Evolutionary conservation across 2,888 invertebrate species (phyloP).

Genomic region (Frankliniella intonsa): DNA sequence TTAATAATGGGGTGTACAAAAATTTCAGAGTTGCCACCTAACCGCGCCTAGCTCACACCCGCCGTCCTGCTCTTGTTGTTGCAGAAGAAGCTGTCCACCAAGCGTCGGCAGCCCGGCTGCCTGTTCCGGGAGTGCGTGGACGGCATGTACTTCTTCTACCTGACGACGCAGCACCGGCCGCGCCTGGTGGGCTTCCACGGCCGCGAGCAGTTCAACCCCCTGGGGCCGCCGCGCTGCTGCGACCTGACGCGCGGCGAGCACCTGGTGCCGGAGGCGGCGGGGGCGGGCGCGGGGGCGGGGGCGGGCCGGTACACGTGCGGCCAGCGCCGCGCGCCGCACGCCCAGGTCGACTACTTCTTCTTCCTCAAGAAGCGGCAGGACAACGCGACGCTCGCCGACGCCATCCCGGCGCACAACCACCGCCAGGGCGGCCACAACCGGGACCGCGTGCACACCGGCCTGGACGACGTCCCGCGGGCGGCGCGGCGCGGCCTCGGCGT

Average conservation of each 20-base stretch:
- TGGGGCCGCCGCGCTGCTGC: constrained; percentile 1
- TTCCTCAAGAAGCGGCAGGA: constrained; percentile 10
- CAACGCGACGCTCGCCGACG: constrained; percentile 4
- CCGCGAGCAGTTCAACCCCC: constrained; percentile 11
- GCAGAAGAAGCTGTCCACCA: neutral
- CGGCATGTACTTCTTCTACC: constrained; percentile 22
- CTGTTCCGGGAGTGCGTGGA: constrained; percentile 23
- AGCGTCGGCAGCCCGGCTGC: constrained; percentile 1
- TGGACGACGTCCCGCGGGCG: neutral
- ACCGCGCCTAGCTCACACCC: no score
- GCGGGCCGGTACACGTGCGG: neutral
- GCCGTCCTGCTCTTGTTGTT: neutral
- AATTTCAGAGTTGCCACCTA: no score
- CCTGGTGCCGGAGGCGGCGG: constrained; percentile 11
- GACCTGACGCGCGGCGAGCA: constrained; percentile 11
- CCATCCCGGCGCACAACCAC: constrained; percentile 20
- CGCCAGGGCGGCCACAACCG: constrained; percentile 23
- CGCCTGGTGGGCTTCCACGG: constrained; percentile 13
- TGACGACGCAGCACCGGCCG: neutral
- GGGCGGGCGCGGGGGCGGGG: neutral
- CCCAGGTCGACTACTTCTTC: constrained; percentile 20
- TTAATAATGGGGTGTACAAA: no score
- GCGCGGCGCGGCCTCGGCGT: neutral
- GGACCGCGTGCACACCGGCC: neutral
- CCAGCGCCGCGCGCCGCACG: neutral